Evolutionary conservation across 2,797 vertebrate genomes (phyloP).

Genomic region (Glyptemys insculpta): DNA sequence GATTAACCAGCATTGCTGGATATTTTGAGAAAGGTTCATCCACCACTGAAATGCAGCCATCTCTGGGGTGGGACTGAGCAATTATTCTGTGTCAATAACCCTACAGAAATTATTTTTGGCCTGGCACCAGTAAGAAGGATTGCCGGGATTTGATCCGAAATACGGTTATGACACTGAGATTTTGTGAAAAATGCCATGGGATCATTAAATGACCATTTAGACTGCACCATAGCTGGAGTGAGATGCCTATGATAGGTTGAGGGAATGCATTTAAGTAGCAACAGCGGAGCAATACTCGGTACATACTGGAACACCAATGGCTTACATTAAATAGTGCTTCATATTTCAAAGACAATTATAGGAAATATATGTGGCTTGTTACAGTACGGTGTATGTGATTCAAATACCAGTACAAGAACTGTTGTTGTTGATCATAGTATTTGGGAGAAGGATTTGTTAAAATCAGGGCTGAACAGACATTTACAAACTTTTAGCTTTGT

Average conservation of each 20-base stretch:
- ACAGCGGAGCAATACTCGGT: background rate
- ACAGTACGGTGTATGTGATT: background rate
- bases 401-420: background rate
- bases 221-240: accelerated
- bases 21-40: accelerated
- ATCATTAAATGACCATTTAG: accelerated
- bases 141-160: background rate
- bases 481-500: accelerated
- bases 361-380: background rate
- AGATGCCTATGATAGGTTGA: accelerated
- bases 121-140: accelerated
- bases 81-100: background rate
- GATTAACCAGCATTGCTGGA: background rate
- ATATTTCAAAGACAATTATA: background rate
- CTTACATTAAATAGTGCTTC: background rate
- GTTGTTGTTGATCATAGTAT: background rate
- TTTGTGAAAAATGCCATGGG: accelerated
- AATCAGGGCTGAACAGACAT: background rate
- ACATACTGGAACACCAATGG: background rate
- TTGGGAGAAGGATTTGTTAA: background rate
- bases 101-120: background rate
- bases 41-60: background rate
- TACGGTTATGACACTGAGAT: background rate
- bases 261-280: background rate
- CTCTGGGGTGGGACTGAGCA: accelerated